These are phyloP conservation scores for Tanytarsus gracilentus DNA, from an alignment of 2,888 invertebrate genomes.

Conservation along the genomic window DNA sequence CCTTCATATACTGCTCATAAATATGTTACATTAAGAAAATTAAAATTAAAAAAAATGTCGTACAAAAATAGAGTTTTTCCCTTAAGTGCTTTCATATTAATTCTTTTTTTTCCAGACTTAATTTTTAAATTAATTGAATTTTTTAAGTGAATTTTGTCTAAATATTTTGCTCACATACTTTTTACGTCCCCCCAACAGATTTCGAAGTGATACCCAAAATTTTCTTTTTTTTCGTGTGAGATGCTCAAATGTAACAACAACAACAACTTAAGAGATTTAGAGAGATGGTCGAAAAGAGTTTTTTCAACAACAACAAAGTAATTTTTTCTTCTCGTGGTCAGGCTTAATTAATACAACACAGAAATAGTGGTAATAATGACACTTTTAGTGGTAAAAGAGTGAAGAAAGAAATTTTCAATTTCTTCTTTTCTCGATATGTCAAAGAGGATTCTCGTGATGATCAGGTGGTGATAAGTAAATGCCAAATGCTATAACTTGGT, in stretches of 20 bases:
- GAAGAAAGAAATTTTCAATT: too few species aligned
- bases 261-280: not conserved
- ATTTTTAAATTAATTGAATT: slow-evolving; percentile 2
- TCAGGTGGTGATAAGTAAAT: not conserved
- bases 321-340: not conserved
- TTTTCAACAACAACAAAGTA: slow-evolving; percentile 15
- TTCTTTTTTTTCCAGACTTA: not conserved
- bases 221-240: too few species aligned
- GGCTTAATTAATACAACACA: too few species aligned
- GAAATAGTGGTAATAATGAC: too few species aligned
- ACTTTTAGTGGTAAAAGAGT: too few species aligned
- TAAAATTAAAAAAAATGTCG: not conserved
- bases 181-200: slow-evolving; percentile 25
- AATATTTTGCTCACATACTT: not conserved
- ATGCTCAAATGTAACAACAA: not conserved
- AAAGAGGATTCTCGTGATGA: slow-evolving; percentile 11
- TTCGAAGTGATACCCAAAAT: slow-evolving; percentile 25
- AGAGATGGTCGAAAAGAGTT: not conserved
- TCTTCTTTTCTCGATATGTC: slow-evolving; percentile 25
- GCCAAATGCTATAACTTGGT: slow-evolving; percentile 27
- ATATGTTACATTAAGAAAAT: too few species aligned
- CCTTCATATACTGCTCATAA: too few species aligned
- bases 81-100: slow-evolving; percentile 6
- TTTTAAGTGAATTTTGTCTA: not conserved
- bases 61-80: slow-evolving; percentile 3